These are phyloP conservation scores for Cynocephalus volans DNA, from an alignment of 2,113 vertebrate genomes.

Conservation along the genomic window DNA sequence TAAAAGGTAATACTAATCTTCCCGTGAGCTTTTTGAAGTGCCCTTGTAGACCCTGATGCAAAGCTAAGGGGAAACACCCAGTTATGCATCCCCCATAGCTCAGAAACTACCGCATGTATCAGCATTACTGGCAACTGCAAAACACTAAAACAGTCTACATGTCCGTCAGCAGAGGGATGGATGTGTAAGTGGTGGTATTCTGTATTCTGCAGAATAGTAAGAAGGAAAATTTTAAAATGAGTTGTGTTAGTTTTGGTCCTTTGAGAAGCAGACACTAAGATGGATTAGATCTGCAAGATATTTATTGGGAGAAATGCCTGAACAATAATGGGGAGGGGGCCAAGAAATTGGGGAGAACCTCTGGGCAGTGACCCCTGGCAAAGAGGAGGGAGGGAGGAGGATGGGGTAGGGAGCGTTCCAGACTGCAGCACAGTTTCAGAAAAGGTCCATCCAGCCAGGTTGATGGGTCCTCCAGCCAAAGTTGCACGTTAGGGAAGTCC, in stretches of 20 bases:
- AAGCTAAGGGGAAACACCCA: background rate
- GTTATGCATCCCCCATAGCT: background rate
- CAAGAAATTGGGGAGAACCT: too few species aligned
- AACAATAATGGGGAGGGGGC: too few species aligned
- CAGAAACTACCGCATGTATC: background rate
- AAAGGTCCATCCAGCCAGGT: background rate
- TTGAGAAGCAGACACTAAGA: background rate
- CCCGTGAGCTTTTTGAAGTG: too few species aligned
- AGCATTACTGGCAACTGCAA: background rate
- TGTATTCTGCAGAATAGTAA: background rate
- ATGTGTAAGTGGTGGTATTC: background rate
- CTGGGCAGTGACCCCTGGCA: too few species aligned
- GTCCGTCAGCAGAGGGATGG: background rate
- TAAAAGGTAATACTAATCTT: too few species aligned
- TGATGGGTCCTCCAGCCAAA: too few species aligned
- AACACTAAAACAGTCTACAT: background rate
- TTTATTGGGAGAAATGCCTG: background rate
- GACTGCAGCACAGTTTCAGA: background rate
- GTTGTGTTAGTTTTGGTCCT: background rate
- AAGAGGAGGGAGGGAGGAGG: background rate
- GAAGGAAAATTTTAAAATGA: background rate
- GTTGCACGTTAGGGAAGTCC: rapidly evolving
- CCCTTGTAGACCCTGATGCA: background rate
- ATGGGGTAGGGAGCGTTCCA: background rate
- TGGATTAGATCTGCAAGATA: background rate